Evolutionary conservation across 2,888 invertebrate species (phyloP).

Genomic region (Ormyrus pomaceus): DNA sequence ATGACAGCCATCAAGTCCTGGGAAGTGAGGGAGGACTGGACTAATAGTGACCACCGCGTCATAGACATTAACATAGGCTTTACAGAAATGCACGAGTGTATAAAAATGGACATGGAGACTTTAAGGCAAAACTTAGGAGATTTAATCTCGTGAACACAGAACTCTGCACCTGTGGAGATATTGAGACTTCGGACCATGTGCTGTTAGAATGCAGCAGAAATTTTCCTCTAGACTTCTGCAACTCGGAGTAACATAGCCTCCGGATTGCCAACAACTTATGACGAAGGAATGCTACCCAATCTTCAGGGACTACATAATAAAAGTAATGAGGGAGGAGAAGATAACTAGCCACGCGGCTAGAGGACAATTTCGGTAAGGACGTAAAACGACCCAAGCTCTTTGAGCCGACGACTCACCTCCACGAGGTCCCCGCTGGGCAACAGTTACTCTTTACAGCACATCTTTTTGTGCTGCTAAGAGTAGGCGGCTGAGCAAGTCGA

Average conservation of each 20-base stretch:
- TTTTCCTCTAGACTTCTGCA: no score
- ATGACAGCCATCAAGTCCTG: not conserved
- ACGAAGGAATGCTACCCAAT: no score
- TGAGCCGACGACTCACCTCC: no score
- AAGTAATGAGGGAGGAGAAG: not conserved
- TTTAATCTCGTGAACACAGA: not conserved
- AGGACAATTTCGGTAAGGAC: not conserved
- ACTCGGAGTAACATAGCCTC: no score
- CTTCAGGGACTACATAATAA: no score
- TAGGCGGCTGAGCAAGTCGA: not conserved
- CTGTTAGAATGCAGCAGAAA: not conserved
- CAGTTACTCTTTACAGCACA: no score
- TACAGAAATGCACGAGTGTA: not conserved
- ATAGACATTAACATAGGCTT: not conserved
- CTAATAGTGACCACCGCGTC: slow-evolving; percentile 19
- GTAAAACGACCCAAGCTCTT: not conserved
- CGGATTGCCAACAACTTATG: no score
- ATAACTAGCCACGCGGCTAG: not conserved
- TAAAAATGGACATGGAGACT: not conserved
- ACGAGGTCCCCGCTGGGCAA: no score
- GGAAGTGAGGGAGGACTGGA: slow-evolving; percentile 1
- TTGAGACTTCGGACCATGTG: not conserved
- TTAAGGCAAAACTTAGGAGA: not conserved
- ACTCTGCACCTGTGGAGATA: not conserved
- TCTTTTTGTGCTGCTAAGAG: no score